Evolutionary conservation across 2,797 vertebrate genomes (phyloP), one percentile per base, ranked within the genome.

Genomic region (Botia kubotai): DNA sequence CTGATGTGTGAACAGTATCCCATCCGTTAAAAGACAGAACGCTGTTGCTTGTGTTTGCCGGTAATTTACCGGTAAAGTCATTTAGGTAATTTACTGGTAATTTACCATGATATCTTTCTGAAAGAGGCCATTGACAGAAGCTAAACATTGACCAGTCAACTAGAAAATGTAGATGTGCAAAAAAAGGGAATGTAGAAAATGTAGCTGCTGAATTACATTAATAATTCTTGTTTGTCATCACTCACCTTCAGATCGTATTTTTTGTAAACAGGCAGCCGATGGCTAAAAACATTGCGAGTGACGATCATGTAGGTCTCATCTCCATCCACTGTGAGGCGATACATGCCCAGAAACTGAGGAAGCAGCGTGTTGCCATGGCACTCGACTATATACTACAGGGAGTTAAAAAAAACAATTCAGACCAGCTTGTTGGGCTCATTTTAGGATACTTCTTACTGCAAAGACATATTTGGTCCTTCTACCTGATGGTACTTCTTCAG

Each of bases 401-500:
- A 82, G 87, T 26, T 81, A 50, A 72, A 79, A 53, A 82, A 48
- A 43, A 39, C 14, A 26, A 5, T 5, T 5, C 0, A 0, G 53
- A 39, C 67, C 12, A 67, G 21, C 68, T 33, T 14, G 19, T 10
- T 23, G 58, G 23, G 36, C 36, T 79, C 75, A 53, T 50, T 5
- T 23, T 23, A 72, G 58, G 33, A 60, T 75, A 43, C 67, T 53
- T 79, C n/a, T 55, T 72, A 74, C 75, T 66, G 83, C 29, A 79
- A 26, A 71, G 60, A 80, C 57, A 65, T 23, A 63, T 57, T 53
- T 71, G 71, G 23, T 66, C 26, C 23, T 74, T 33, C 46, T 87
- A 98, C 98, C 98, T 99, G 98, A 89, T 99, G 98, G 87, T 99
- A 99, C 85, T 99, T 99, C 95, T 99, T 99, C 82, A 99, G 91